Conservation (phyloP, 2,888 invertebrate genomes). For the Andricus quercusramuli region DNA sequence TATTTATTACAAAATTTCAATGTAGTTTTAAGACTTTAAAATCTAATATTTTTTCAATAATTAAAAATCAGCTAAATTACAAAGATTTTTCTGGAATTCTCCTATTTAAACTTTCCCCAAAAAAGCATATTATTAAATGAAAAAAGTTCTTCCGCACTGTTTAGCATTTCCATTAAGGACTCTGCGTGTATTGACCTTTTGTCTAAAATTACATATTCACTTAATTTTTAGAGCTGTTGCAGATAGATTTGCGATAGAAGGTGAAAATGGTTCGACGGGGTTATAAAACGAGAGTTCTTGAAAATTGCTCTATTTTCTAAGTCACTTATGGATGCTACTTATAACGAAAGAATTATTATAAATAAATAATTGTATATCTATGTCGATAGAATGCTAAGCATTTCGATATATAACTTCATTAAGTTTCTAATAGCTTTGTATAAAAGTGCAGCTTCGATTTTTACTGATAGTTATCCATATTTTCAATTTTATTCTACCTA, state of each 20-base stretch:
- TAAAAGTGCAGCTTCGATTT: constrained; percentile 55
- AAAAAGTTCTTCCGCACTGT: background rate
- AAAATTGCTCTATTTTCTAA: constrained; percentile 3
- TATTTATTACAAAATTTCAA: background rate
- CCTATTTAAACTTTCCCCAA: background rate
- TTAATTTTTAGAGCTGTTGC: background rate
- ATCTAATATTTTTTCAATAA: background rate
- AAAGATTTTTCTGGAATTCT: background rate
- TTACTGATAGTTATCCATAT: constrained; percentile 42
- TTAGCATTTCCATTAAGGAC: background rate
- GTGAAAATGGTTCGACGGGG: background rate
- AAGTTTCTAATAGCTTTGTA: constrained; percentile 45
- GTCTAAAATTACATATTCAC: no score
- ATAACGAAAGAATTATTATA: constrained; percentile 14
- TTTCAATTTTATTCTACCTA: constrained; percentile 41
- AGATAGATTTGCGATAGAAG: background rate
- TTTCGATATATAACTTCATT: constrained; percentile 18
- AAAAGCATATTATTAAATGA: background rate
- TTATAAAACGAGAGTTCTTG: background rate
- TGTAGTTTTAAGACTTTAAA: background rate
- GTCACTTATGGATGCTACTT: constrained; percentile 18
- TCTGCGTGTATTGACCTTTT: no score
- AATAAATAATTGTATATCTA: background rate
- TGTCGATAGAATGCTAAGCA: constrained; percentile 16
- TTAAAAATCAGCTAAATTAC: background rate